These are phyloP conservation scores for Oreochromis grahami DNA, from an alignment of 2,797 vertebrate species.

Conservation along the genomic window DNA sequence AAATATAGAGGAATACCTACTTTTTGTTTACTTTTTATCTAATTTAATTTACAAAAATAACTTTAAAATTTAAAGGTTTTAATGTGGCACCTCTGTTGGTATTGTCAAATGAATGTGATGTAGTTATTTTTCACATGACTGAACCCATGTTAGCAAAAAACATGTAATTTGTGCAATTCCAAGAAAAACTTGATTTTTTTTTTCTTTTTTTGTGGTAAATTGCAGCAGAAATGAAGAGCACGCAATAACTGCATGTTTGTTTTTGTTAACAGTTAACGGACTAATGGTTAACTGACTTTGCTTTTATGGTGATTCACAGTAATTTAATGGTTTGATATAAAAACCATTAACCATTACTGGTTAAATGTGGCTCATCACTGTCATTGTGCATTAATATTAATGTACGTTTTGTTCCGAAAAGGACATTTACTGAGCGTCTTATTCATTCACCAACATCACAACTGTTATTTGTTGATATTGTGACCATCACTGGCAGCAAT, in stretches of 20 bases:
- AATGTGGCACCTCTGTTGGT: not conserved
- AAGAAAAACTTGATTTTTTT: not conserved
- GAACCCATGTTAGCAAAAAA: not conserved
- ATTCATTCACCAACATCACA: not conserved
- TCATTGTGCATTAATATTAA: not conserved
- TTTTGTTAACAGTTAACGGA: rapidly evolving
- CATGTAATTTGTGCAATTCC: not conserved
- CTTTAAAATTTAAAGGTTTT: not conserved
- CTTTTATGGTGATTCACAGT: not conserved
- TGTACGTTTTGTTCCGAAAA: not conserved
- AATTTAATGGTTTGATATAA: not conserved
- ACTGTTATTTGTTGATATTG: not conserved
- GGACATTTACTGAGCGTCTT: not conserved
- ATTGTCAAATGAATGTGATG: not conserved
- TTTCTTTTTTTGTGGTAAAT: not conserved
- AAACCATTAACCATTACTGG: not conserved
- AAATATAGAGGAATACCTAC: rapidly evolving
- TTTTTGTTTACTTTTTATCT: not conserved
- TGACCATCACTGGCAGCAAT: not conserved
- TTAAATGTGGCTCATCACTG: not conserved
- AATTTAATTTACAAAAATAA: not conserved
- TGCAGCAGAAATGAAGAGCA: rapidly evolving
- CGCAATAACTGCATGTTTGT: rapidly evolving
- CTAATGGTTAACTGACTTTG: rapidly evolving
- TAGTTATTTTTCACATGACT: rapidly evolving